Conservation (phyloP, 1,140 invertebrate genomes). For the Cherax destructor region DNA sequence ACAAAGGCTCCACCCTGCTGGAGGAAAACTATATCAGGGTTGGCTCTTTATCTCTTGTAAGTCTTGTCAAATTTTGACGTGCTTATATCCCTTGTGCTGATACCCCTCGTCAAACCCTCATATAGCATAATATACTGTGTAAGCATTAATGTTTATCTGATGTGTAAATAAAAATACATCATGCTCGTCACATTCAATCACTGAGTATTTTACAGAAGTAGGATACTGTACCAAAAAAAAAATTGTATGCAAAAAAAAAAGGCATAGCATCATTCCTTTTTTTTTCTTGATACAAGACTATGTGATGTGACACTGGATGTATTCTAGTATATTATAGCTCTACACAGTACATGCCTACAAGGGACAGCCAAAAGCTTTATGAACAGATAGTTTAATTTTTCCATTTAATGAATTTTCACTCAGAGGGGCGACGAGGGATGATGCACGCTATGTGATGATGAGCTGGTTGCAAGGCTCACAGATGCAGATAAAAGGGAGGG, state of each 20-base stretch:
- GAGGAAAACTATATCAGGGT: conserved; percentile 65
- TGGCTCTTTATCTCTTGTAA: conserved; percentile 32
- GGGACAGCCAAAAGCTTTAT: background rate
- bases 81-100: background rate
- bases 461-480: background rate
- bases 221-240: background rate
- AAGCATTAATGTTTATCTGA: background rate
- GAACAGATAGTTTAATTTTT: background rate
- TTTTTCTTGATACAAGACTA: background rate
- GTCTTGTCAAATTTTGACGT: conserved; percentile 17
- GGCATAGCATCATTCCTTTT: background rate
- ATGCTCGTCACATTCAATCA: background rate
- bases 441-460: conserved; percentile 16
- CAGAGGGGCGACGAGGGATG: conserved; percentile 24
- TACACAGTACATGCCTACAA: background rate
- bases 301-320: background rate
- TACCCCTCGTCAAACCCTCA: background rate
- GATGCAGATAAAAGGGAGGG: conserved; percentile 9
- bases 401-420: background rate
- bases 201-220: background rate
- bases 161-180: background rate
- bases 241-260: background rate
- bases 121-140: background rate
- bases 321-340: background rate
- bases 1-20: conserved; percentile 66